These are phyloP conservation scores for Rhodophaea formosa DNA, from an alignment of 2,888 invertebrate species.

Conservation along the genomic window DNA sequence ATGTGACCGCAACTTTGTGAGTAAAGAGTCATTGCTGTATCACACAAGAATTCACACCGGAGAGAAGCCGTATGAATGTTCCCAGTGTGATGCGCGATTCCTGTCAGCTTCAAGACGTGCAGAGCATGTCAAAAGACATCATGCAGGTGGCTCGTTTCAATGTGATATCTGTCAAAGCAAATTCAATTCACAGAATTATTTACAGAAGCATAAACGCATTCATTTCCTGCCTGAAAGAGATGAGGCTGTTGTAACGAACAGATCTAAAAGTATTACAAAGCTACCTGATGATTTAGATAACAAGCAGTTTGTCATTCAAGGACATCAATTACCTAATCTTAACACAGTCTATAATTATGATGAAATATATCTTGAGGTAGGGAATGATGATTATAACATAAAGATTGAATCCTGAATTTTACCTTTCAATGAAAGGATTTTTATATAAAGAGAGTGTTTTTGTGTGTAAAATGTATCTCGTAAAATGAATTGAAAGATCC, in stretches of 20 bases:
- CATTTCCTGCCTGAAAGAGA: conserved; percentile 30
- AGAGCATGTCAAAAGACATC: conserved; percentile 57
- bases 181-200: conserved; percentile 46
- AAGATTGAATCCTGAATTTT: conserved; percentile 22
- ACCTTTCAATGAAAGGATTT: background rate
- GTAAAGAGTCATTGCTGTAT: conserved; percentile 63
- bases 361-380: conserved; percentile 40
- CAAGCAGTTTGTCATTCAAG: background rate
- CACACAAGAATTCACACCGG: conserved; percentile 70
- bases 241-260: conserved; percentile 6
- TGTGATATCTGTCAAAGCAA: conserved; percentile 56
- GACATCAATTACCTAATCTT: background rate
- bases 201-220: conserved; percentile 50
- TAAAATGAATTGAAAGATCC: too few relatives aligned
- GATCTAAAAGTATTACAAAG: background rate
- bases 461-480: too few relatives aligned
- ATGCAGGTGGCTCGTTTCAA: conserved; percentile 43
- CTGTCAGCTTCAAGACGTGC: conserved; percentile 60
- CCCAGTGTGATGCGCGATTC: conserved; percentile 53
- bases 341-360: conserved; percentile 18
- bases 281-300: background rate
- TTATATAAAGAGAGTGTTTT: too few relatives aligned
- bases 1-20: conserved; percentile 61
- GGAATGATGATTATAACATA: conserved; percentile 34
- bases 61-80: conserved; percentile 62